phyloP scores from a whole-genome alignment of 2,113 vertebrate species.

The Ptilorrhoa leucosticta region DNA sequence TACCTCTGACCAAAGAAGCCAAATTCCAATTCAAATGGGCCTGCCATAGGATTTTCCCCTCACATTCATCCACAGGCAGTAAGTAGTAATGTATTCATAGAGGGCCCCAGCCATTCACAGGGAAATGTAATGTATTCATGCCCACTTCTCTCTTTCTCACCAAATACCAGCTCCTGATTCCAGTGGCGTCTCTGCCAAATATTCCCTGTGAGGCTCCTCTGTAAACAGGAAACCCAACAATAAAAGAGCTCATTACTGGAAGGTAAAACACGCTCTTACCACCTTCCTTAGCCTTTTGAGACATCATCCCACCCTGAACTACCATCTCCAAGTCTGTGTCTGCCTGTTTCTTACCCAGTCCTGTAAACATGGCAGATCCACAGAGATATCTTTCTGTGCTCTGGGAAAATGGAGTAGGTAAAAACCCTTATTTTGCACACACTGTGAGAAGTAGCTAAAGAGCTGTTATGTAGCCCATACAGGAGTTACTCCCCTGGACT shows the following conservation, averaged over 20 bases:
- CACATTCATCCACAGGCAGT: neutral
- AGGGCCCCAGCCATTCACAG: neutral
- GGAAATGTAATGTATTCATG: neutral
- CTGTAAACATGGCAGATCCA: neutral
- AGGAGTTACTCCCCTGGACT: neutral
- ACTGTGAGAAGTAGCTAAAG: neutral
- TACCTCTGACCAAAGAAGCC: neutral
- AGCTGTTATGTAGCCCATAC: neutral
- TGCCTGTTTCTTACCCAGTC: neutral
- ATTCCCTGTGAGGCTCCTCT: neutral
- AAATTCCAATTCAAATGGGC: neutral
- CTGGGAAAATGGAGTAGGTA: neutral
- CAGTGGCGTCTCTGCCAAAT: neutral
- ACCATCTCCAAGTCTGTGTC: neutral
- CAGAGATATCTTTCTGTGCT: neutral
- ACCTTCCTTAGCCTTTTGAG: neutral
- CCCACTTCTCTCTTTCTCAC: neutral
- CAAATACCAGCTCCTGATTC: neutral
- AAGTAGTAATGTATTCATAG: neutral
- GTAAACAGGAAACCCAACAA: slow-evolving; percentile 11
- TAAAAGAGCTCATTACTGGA: slow-evolving; percentile 14
- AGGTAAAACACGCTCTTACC: neutral
- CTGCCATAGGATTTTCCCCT: neutral
- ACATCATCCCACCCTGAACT: neutral
- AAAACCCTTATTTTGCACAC: neutral